Base-by-base conservation (phyloP, 2,113 vertebrate genomes). In the Ramphastos sulfuratus region DNA sequence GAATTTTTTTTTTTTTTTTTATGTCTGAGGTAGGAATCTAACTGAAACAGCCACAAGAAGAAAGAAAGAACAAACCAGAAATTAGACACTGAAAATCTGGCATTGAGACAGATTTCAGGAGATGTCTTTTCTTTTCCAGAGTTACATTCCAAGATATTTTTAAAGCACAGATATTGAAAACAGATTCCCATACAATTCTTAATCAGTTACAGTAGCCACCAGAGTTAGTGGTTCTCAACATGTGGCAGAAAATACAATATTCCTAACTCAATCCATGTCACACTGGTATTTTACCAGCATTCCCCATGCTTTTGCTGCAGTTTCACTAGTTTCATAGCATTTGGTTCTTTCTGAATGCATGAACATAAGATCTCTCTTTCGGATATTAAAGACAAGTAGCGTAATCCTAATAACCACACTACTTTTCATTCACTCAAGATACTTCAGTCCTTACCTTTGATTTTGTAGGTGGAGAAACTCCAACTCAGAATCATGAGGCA, bases 101-200 rank as follows among this genome's bases (percentile, higher is more conserved):
- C 30, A 74, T 12, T 82, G 75, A 82, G 35, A 60, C 30, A 83
- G 58, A 91, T 85, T 81, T 92, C 79, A 96, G 92, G 87, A 96
- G 85, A 91, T 75, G 28, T 8, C 42, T 89, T 92, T 94, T 92
- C 46, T 94, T 95, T 90, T 85, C 86, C 92, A 95, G 37, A 75
- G 55, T 69, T 78, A 63, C 65, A 78, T 83, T 92, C 91, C 89
- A 95, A 92, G 94, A 81, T 96, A 94, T 96, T 97, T 96, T 96
- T 92, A 96, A 89, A 91, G 54, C 87, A 71, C 31, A 92, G 50
- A 72, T 95, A 95, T 93, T 94, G 60, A 87, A 96, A 96, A 87
- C 93, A 96, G 93, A 92, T 87, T 92, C 82, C 82, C 82, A 89
- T 92, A 95, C 78, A 94, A 91, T 89, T 92, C 69, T 89, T 95